phyloP scores from a whole-genome alignment of 1,140 invertebrate species.

The Danaus plexippus region DNA sequence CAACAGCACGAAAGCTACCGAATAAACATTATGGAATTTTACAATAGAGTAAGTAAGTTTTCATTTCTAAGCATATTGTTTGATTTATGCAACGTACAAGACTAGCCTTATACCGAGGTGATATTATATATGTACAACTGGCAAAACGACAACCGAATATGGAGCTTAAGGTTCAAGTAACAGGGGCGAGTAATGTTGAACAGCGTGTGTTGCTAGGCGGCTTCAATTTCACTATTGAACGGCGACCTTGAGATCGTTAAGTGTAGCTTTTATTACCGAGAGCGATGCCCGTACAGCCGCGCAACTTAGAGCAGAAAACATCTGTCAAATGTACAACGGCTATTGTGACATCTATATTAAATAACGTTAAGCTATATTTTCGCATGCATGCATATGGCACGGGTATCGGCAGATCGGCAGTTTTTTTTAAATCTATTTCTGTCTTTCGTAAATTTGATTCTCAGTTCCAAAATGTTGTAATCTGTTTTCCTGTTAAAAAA shows the following conservation, averaged over 20 bases:
- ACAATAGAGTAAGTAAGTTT: too few relatives aligned
- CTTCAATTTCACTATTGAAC: conserved; percentile 41
- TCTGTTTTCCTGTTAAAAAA: too few relatives aligned
- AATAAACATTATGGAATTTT: too few relatives aligned
- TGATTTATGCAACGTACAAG: too few relatives aligned
- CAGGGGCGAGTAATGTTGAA: conserved; percentile 44
- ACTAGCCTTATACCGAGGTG: too few relatives aligned
- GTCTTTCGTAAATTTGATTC: too few relatives aligned
- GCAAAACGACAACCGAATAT: not conserved
- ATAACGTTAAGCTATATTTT: conserved; percentile 13
- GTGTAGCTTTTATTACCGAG: conserved; percentile 24
- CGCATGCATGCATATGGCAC: conserved; percentile 1
- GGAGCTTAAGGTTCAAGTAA: conserved; percentile 1
- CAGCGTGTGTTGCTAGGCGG: conserved; percentile 47
- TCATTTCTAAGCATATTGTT: too few relatives aligned
- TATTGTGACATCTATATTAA: conserved; percentile 14
- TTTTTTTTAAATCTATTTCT: too few relatives aligned
- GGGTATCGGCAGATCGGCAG: too few relatives aligned
- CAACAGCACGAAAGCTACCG: too few relatives aligned
- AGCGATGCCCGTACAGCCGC: conserved; percentile 17
- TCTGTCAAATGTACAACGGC: conserved; percentile 18
- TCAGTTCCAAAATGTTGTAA: too few relatives aligned
- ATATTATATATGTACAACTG: too few relatives aligned
- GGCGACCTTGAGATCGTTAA: conserved; percentile 30
- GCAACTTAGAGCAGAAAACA: conserved; percentile 7